Evolutionary conservation across 2,113 vertebrate species (phyloP), one percentile per base, ranked within the genome.

Genomic region (Tetraodon nigroviridis): DNA sequence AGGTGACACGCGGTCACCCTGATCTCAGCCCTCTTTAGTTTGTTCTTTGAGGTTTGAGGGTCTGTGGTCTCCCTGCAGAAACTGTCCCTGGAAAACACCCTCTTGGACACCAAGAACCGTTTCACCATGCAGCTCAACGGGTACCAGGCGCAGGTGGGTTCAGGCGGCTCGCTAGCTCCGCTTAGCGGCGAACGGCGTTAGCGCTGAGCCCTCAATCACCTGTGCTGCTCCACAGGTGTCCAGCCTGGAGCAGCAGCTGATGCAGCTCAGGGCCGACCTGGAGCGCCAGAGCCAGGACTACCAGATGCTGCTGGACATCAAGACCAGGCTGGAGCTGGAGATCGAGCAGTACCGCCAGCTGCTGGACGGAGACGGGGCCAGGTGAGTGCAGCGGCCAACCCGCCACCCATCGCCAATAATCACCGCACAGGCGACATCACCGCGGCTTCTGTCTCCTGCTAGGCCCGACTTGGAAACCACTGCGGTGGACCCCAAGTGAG

Each of bases 281-380:
- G 91, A 92, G 86, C 74, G 91, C 2, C 92, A 94, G 88, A 80
- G 71, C 12, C 87, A 90, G 21, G 92, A 95, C 4, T 94, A 94
- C 75, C 80, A 86, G 60, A 69, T 69, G 53, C 89, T 95, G 41
- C 87, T 94, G 73, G 89, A 92, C 0, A 89, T 93, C 84, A 94
- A 94, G 64, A 90, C 84, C 61, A 63, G 86, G 2, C 75, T 95
- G 84, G 92, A 95, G 84, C 68, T 92, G 86, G 93, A 95, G 83
- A 95, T 94, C 48, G 68, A 86, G 0, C 91, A 91, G 65, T 96
- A 94, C 86, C 79, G 79, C 44, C 80, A 84, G 51, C 89, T 95
- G 68, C 12, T 89, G 79, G 86, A 89, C 8, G 81, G 78, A 21
- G 81, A 82, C 49, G 67, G 21, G 3, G 0, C 3, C 22, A 21